Conservation (phyloP, 2,113 vertebrate species). For the Poeciliopsis prolifica region DNA sequence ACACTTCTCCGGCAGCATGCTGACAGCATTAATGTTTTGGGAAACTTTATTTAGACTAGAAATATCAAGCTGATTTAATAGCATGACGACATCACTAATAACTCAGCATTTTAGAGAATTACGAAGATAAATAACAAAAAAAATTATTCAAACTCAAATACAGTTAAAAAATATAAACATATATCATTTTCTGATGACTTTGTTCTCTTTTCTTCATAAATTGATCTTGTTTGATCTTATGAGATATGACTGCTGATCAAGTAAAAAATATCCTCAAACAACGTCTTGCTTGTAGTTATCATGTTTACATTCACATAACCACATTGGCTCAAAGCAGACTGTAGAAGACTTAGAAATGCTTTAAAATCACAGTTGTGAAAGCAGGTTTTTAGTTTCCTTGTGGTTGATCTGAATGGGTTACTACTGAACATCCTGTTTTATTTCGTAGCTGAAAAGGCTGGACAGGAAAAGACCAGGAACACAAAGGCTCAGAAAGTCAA, state of each 20-base stretch:
- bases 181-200: neutral
- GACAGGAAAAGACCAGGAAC: neutral
- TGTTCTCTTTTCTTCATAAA: neutral
- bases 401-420: neutral
- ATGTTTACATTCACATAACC: neutral
- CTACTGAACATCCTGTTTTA: neutral
- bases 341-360: neutral
- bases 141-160: too few species aligned
- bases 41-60: too few species aligned
- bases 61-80: too few species aligned
- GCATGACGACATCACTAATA: too few species aligned
- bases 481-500: neutral
- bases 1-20: too few species aligned
- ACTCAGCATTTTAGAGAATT: too few species aligned
- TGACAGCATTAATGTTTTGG: too few species aligned
- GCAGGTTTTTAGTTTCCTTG: neutral
- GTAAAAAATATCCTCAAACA: neutral
- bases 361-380: neutral
- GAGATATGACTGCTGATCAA: neutral
- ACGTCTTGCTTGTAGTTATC: neutral
- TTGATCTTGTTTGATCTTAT: neutral
- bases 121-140: too few species aligned
- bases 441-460: neutral
- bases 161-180: too few species aligned
- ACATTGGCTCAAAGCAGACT: neutral